Evolutionary conservation across 2,888 invertebrate species (phyloP).

Genomic region (Dastarcus helophoroides): DNA sequence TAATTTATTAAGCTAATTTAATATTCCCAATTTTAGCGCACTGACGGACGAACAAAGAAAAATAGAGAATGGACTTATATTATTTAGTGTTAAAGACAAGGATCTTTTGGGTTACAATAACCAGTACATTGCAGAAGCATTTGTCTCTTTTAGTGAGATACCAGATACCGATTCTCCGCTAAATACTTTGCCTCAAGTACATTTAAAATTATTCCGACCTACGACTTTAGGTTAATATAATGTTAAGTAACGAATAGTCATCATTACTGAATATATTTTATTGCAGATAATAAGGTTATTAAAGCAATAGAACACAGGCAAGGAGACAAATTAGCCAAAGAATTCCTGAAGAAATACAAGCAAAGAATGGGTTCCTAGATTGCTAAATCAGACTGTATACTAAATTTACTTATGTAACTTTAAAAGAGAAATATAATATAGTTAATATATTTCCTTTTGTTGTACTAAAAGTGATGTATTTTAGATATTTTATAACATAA

Average conservation of each 20-base stretch:
- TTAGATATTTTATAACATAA: too few species aligned
- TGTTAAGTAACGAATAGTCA: constrained; percentile 1
- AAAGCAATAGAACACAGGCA: constrained; percentile 70
- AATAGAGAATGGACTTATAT: constrained; percentile 57
- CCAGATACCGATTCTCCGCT: constrained; percentile 49
- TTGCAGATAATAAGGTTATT: constrained; percentile 55
- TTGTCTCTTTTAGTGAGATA: constrained; percentile 68
- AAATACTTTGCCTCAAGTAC: constrained; percentile 57
- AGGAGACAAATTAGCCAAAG: constrained; percentile 80
- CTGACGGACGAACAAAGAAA: constrained; percentile 62
- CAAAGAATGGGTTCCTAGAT: constrained; percentile 45
- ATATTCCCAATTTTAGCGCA: constrained; percentile 41
- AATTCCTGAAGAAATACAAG: constrained; percentile 73
- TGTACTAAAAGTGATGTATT: too few species aligned
- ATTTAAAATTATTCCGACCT: constrained; percentile 60
- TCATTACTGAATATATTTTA: constrained; percentile 11
- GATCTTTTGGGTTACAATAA: constrained; percentile 85
- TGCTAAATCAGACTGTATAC: too few species aligned
- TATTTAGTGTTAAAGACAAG: constrained; percentile 91
- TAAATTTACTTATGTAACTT: too few species aligned
- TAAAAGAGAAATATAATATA: too few species aligned
- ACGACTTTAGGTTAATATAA: constrained; percentile 46
- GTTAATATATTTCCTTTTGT: too few species aligned
- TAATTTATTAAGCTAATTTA: too few species aligned
- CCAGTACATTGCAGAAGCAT: constrained; percentile 92